Evolutionary conservation across 2,797 vertebrate genomes (phyloP), one percentile per base, ranked within the genome.

Genomic region (Pangasius djambal): DNA sequence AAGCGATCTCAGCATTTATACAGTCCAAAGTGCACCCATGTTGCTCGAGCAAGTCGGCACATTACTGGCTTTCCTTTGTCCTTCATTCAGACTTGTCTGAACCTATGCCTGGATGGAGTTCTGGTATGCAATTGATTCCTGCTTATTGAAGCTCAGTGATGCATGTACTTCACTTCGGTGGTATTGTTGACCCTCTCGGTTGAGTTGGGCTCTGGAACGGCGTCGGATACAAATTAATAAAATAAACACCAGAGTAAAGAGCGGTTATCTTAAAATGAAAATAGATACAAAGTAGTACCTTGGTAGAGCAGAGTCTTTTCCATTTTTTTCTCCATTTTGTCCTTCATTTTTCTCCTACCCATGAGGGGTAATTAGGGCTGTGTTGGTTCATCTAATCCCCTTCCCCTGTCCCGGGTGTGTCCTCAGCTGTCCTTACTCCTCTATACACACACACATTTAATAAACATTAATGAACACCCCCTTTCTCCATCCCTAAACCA

Each of bases 1-100:
- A 69, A 89, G 81, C 28, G 89, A 91, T 88, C 67, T 88, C 84
- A 87, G 85, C 88, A 87, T 91, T 91, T 91, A 86, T 85, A 89
- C 83, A 65, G 82, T 87, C 85, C 87, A 81, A 86, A 78, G 63
- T 85, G 88, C 84, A 52, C 87, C 55, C 72, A 63, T 34, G 52
- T 79, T 28, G 82, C 72, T 25, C 31, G n/a, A 75, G 85, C 69
- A 59, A 59, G 69, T 75, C 70, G 13, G 50, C 50, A 86, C 55
- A 28, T 70, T 13, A 55, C n/a, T 15, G 63, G 37, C 83, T 85
- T 85, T 88, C 82, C 84, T 70, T 85, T 85, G 6, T 67, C 63
- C 86, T 88, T 57, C 72, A 28, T 31, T 90, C 57, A 22, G 12
- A 84, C 70, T 37, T 31, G 63, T 50, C 40, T 50, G 44, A 63